Evolutionary conservation across 2,113 vertebrate species (phyloP).

Genomic region (Vidua chalybeata): DNA sequence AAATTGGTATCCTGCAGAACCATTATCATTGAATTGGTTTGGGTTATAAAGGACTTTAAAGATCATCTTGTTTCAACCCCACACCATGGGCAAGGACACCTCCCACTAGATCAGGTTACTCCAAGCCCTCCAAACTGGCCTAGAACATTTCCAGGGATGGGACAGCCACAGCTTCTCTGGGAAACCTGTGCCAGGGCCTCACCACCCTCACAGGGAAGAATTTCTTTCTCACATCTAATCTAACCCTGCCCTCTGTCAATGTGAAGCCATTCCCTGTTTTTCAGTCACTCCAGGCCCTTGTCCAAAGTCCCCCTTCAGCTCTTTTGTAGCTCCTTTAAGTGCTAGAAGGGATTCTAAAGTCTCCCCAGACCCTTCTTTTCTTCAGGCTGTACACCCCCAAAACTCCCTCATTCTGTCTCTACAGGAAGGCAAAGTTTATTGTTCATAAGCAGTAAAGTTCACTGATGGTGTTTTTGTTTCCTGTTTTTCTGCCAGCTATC

Average conservation of each 20-base stretch:
- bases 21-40: background rate
- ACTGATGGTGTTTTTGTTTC: background rate
- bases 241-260: background rate
- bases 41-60: background rate
- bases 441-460: background rate
- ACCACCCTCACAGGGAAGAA: background rate
- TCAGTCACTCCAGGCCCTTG: background rate
- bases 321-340: background rate
- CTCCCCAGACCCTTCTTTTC: background rate
- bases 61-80: background rate
- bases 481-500: conserved; percentile 55
- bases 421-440: background rate
- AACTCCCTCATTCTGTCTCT: background rate
- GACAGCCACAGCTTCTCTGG: background rate
- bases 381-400: background rate
- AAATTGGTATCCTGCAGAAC: background rate
- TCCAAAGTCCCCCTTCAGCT: background rate
- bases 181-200: background rate
- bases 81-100: background rate
- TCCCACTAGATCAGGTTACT: background rate
- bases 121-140: background rate
- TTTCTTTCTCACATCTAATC: background rate
- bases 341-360: background rate
- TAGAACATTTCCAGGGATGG: background rate
- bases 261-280: background rate